A percentile compares a stretch with the other conserved stretches of the same genome.
Conservation (phyloP, 2,797 vertebrate species). For the Rhinoraja longicauda region DNA sequence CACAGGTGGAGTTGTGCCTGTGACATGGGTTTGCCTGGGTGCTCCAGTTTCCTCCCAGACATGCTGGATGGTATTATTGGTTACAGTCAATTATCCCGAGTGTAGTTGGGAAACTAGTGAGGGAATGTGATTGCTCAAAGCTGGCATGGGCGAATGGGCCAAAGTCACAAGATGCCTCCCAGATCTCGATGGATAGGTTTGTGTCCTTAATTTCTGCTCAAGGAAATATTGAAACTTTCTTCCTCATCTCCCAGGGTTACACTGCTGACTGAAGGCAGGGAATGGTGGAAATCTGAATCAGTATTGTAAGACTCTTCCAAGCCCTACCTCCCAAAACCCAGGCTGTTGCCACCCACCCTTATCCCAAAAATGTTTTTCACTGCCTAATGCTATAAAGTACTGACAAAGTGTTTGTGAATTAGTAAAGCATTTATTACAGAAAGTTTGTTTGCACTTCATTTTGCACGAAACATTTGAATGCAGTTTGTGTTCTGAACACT, state of each 20-base stretch:
- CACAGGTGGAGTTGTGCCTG: too few relatives aligned
- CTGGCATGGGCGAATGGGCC: too few relatives aligned
- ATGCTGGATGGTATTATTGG: too few relatives aligned
- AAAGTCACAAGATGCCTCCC: too few relatives aligned
- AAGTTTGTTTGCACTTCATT: constrained; percentile 11
- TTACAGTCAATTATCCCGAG: too few relatives aligned
- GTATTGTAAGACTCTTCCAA: neutral
- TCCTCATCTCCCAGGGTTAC: neutral
- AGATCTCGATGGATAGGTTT: too few relatives aligned
- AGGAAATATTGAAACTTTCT: neutral
- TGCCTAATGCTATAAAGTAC: neutral
- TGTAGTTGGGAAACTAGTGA: too few relatives aligned
- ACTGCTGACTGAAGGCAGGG: neutral
- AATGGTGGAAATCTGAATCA: neutral
- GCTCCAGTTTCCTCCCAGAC: too few relatives aligned
- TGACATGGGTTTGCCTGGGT: too few relatives aligned
- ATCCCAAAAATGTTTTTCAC: neutral
- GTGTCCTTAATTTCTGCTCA: neutral
- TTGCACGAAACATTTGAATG: neutral
- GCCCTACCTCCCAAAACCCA: neutral
- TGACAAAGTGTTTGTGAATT: neutral
- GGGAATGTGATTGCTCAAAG: too few relatives aligned
- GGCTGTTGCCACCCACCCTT: too few relatives aligned
- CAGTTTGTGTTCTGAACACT: neutral
- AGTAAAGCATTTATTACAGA: constrained; percentile 30